Evolutionary conservation across 2,113 vertebrate genomes (phyloP), one percentile per base, ranked within the genome.

Genomic region (Reinhardtius hippoglossoides): DNA sequence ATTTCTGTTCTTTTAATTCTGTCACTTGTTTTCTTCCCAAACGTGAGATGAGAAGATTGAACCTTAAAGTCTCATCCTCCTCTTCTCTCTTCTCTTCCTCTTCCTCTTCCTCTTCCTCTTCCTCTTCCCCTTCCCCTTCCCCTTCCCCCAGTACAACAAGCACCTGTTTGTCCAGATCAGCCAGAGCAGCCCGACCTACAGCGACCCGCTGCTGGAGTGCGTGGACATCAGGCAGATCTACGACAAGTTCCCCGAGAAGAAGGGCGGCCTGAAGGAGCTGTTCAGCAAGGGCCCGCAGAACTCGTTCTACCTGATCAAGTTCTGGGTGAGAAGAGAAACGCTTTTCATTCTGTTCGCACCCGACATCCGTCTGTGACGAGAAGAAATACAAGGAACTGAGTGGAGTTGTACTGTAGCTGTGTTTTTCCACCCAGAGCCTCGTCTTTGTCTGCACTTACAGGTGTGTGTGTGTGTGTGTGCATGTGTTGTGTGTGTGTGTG

Each of bases 141-240:
- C 65, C 27, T 26, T 4, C 23, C 71, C 12, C 54, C 95, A 98
- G 97, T 98, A 97, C 95, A 98, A 98, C 90, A 99, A 99, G 92
- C 98, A 99, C 94, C 95, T 99, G 93, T 99, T 99, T 78, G 98
- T 99, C 87, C 97, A 99, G 94, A 98, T 99, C 26, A 95, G 95
- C 77, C 98, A 99, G 64, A 96, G 94, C 82, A 97, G 94, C 92
- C 95, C 96, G 84, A 97, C 95, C 88, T 98, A 99, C 95, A 97
- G 95, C 15, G 98, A 99, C 87, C 96, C 98, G 0, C 88, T 98
- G 93, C 96, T 99, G 24, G 98, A 99, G 89, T 95, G 97, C 0
- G 98, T 99, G 94, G 98, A 99, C 93, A 98, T 99, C 82, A 95
- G 97, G 80, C 98, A 99, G 93, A 99, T 99, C 87, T 99, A 99